Evolutionary conservation across 2,888 invertebrate genomes (phyloP).

Genomic region (Pteria penguin): DNA sequence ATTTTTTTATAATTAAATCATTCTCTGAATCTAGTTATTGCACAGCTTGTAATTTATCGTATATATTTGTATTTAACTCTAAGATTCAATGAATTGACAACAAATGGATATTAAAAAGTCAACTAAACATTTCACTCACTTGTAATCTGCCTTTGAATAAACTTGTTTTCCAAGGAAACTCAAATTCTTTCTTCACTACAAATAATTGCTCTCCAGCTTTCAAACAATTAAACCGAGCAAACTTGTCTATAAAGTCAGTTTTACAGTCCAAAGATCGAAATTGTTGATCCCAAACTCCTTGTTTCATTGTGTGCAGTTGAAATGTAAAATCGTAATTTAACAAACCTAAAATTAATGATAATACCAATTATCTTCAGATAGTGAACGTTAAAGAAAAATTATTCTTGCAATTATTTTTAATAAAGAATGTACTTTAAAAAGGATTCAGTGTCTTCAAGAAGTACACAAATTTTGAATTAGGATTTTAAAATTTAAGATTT

Average conservation of each 20-base stretch:
- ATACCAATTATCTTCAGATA: background rate
- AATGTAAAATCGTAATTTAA: conserved; percentile 73
- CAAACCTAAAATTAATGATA: conserved; percentile 65
- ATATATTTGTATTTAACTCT: no score
- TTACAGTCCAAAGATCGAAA: conserved; percentile 62
- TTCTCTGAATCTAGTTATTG: no score
- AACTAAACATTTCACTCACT: no score
- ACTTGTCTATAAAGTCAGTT: conserved; percentile 43
- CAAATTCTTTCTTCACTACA: conserved; percentile 47
- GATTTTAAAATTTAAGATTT: no score
- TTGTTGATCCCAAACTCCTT: conserved; percentile 73
- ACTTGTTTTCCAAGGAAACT: conserved; percentile 73
- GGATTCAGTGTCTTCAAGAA: no score
- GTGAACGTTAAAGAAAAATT: no score
- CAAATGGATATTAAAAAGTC: no score
- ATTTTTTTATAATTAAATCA: no score
- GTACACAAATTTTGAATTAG: background rate
- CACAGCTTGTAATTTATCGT: no score
- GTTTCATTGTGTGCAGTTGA: conserved; percentile 69
- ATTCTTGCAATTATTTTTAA: no score
- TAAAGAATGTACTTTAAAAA: no score
- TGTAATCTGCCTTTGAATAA: conserved; percentile 68
- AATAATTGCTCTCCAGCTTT: conserved; percentile 47
- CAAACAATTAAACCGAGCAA: conserved; percentile 45
- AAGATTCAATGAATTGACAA: no score